phyloP scores from a whole-genome alignment of 2,888 invertebrate genomes.

The Stegophylla sp. region DNA sequence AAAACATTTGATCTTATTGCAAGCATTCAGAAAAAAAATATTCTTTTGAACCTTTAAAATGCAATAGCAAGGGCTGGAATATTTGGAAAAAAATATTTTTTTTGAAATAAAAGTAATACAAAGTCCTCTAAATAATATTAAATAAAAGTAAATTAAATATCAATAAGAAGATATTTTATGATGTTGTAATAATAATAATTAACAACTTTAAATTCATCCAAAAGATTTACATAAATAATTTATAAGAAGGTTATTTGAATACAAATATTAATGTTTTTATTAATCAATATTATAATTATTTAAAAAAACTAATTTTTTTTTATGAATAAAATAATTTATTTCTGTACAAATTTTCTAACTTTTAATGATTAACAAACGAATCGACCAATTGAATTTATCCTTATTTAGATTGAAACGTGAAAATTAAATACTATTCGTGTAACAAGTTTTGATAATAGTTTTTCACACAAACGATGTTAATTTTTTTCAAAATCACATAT shows the following conservation, averaged over 20 bases:
- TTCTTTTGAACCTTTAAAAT: slow-evolving; percentile 6
- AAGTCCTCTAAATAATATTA: slow-evolving; percentile 4
- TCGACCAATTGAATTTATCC: too few relatives aligned
- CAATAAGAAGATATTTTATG: not conserved
- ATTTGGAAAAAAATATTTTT: not conserved
- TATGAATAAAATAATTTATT: too few relatives aligned
- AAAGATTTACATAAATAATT: not conserved
- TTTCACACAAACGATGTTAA: too few relatives aligned
- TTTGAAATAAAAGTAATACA: slow-evolving; percentile 15
- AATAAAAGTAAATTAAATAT: slow-evolving; percentile 5
- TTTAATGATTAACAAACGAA: too few relatives aligned
- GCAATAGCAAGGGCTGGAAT: not conserved
- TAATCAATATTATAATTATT: too few relatives aligned
- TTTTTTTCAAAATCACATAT: too few relatives aligned
- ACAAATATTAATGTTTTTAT: not conserved
- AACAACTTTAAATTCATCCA: not conserved
- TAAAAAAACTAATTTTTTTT: too few relatives aligned
- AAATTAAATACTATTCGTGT: too few relatives aligned
- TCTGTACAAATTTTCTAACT: too few relatives aligned
- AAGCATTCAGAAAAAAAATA: not conserved
- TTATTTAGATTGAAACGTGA: too few relatives aligned
- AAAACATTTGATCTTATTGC: not conserved
- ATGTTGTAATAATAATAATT: not conserved
- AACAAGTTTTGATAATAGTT: too few relatives aligned
- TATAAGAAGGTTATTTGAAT: not conserved